phyloP scores from a whole-genome alignment of 2,113 vertebrate species.

The Spheniscus mendiculus region DNA sequence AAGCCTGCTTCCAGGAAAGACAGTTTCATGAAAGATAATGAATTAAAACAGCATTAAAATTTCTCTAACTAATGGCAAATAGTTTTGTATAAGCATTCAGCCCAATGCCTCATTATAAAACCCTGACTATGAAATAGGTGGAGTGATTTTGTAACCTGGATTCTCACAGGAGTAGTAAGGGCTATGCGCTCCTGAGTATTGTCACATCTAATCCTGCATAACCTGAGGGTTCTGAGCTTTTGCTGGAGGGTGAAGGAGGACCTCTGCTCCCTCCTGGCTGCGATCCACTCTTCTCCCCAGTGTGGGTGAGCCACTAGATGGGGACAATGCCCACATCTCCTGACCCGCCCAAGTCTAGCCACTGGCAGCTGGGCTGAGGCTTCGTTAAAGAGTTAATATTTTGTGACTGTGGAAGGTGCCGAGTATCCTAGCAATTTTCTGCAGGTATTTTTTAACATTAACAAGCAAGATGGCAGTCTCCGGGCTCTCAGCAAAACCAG shows the following conservation, averaged over 20 bases:
- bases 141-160: background rate
- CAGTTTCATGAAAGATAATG: background rate
- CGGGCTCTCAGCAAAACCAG: background rate
- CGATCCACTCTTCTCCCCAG: background rate
- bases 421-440: background rate
- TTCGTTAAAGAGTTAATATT: background rate
- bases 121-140: background rate
- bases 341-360: background rate
- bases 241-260: background rate
- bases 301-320: slow-evolving; percentile 46
- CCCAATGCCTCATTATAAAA: background rate
- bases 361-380: background rate
- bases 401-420: background rate
- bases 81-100: background rate
- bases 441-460: background rate
- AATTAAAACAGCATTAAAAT: background rate
- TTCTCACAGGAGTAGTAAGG: background rate
- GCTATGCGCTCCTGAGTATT: background rate
- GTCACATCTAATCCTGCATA: background rate
- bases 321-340: slow-evolving; percentile 29
- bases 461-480: background rate
- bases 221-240: background rate
- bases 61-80: background rate
- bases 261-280: background rate
- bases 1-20: background rate